Conservation (phyloP, 2,797 vertebrate genomes). For the Lateolabrax maculatus region DNA sequence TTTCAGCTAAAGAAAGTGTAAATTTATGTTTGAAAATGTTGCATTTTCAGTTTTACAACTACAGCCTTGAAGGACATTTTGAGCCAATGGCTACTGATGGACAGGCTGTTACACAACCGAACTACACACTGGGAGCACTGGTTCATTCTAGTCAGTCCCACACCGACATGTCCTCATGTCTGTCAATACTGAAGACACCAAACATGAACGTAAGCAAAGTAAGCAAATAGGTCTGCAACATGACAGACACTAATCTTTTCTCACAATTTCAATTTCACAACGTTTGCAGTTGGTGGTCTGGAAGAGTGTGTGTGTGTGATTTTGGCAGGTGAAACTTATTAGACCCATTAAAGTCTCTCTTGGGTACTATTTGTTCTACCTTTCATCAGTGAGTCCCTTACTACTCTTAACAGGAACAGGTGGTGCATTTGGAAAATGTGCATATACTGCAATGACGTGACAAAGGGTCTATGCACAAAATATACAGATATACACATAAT, state of each 20-base stretch:
- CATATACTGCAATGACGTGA: not conserved
- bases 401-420: conserved; percentile 40
- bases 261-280: not conserved
- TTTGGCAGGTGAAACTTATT: conserved; percentile 47
- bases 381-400: conserved; percentile 6
- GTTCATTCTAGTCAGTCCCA: not conserved
- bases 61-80: not conserved
- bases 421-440: conserved; percentile 40
- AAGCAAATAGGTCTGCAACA: not conserved
- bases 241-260: not conserved
- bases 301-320: conserved; percentile 5
- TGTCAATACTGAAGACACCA: not conserved
- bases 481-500: not conserved
- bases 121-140: not conserved
- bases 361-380: conserved; percentile 38
- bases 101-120: not conserved
- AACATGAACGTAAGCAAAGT: not conserved
- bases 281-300: conserved; percentile 13
- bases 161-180: not conserved
- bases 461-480: not conserved
- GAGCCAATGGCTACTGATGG: not conserved
- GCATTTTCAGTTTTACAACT: not conserved
- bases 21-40: not conserved
- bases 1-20: not conserved
- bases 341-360: conserved; percentile 27